A percentile compares a stretch with the other conserved stretches of the same genome.
Conservation (phyloP, 2,113 vertebrate genomes). For the Excalfactoria chinensis region DNA sequence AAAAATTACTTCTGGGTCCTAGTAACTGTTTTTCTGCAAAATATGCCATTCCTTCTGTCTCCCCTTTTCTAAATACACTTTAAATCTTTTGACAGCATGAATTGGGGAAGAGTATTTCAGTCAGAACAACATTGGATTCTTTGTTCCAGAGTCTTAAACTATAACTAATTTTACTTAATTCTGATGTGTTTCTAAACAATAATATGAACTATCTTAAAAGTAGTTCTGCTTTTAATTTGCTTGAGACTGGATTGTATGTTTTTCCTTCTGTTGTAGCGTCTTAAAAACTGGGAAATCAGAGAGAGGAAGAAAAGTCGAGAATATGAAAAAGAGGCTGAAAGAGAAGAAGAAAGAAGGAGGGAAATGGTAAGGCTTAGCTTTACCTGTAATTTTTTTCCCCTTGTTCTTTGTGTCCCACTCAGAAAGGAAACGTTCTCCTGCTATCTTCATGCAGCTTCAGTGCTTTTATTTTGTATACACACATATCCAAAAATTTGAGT, state of each 20-base stretch:
- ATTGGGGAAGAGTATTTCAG: neutral
- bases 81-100: neutral
- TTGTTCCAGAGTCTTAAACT: neutral
- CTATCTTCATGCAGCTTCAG: neutral
- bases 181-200: neutral
- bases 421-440: neutral
- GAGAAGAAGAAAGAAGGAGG: slow-evolving; percentile 93
- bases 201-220: neutral
- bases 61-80: neutral
- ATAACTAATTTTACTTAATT: neutral
- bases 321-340: slow-evolving; percentile 93
- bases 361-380: slow-evolving; percentile 86
- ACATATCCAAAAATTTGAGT: neutral
- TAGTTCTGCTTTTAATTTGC: neutral
- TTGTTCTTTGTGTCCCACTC: neutral
- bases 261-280: slow-evolving; percentile 79
- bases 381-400: neutral
- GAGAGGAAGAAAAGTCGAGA: slow-evolving; percentile 97
- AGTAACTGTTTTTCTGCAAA: neutral
- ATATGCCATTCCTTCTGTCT: neutral
- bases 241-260: neutral
- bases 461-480: neutral
- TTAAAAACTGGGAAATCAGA: slow-evolving; percentile 99
- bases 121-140: neutral
- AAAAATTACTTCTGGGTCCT: neutral